Percentiles rank a stretch among this genome's conserved stretches.
These are phyloP conservation scores for Pteropus alecto DNA, from an alignment of 2,113 vertebrate species.

Conservation along the genomic window DNA sequence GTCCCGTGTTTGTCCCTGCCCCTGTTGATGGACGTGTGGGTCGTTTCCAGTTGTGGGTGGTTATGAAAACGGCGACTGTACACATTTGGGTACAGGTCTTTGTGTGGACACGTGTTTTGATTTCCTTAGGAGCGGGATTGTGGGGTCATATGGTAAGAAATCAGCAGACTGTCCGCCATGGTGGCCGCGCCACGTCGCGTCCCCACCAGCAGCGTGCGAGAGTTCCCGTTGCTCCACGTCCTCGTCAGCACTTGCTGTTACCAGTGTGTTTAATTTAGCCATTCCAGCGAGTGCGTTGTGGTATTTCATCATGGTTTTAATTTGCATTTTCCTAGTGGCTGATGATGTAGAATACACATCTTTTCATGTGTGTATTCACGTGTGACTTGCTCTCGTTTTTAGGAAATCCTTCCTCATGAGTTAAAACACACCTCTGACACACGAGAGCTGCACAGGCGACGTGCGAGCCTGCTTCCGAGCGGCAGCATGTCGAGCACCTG, in stretches of 20 bases:
- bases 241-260: neutral
- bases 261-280: neutral
- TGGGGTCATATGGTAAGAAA: neutral
- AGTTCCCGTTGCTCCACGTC: accelerated
- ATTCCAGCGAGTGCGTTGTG: too few relatives aligned
- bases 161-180: neutral
- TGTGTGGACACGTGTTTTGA: neutral
- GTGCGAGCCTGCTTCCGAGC: accelerated
- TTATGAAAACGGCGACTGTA: neutral
- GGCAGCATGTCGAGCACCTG: neutral
- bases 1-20: too few relatives aligned
- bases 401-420: neutral
- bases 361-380: neutral
- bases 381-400: neutral
- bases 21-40: neutral
- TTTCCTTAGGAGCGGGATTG: neutral
- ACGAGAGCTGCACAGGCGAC: neutral
- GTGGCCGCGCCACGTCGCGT: accelerated
- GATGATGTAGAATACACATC: neutral
- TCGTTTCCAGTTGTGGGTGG: neutral
- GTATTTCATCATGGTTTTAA: neutral
- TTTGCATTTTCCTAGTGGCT: neutral
- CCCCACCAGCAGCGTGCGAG: accelerated
- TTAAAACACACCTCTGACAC: neutral
- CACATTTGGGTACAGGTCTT: neutral